Evolutionary conservation across 2,113 vertebrate genomes (phyloP).

Genomic region (Dryoscopus gambensis): DNA sequence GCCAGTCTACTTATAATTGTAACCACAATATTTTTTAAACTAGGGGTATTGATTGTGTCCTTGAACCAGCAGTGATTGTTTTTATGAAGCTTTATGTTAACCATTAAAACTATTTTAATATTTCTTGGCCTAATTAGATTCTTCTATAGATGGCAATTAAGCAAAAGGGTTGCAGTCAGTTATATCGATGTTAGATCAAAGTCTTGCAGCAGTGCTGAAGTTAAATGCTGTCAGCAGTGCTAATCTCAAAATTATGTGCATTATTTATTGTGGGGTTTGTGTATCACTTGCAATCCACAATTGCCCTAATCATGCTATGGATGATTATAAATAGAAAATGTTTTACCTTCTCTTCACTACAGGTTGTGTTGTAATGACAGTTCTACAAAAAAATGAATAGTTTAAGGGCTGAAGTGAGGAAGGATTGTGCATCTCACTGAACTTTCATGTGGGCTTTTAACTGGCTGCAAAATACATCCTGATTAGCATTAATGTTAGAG

Average conservation of each 20-base stretch:
- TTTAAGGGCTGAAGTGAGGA: background rate
- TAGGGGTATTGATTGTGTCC: constrained; percentile 35
- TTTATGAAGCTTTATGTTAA: constrained; percentile 29
- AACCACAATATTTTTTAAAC: constrained; percentile 34
- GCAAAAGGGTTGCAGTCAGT: constrained; percentile 4
- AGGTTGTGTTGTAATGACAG: background rate
- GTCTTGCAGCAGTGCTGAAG: background rate
- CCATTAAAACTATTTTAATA: constrained; percentile 48
- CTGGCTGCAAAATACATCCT: background rate
- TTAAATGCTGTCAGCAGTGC: background rate
- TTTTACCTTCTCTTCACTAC: background rate
- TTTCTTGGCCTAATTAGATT: constrained; percentile 42
- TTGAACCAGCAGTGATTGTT: constrained; percentile 25
- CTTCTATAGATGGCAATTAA: constrained; percentile 26
- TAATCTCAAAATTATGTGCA: background rate
- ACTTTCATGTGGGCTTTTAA: background rate
- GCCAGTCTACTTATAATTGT: constrained; percentile 24
- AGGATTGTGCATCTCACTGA: background rate
- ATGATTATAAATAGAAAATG: background rate
- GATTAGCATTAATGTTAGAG: background rate
- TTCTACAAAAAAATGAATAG: background rate
- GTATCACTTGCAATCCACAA: background rate
- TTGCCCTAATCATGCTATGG: background rate
- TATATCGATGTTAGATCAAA: constrained; percentile 36
- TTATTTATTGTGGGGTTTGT: background rate